Evolutionary conservation across 2,888 invertebrate species (phyloP).

Genomic region (Dryomyza anilis): DNA sequence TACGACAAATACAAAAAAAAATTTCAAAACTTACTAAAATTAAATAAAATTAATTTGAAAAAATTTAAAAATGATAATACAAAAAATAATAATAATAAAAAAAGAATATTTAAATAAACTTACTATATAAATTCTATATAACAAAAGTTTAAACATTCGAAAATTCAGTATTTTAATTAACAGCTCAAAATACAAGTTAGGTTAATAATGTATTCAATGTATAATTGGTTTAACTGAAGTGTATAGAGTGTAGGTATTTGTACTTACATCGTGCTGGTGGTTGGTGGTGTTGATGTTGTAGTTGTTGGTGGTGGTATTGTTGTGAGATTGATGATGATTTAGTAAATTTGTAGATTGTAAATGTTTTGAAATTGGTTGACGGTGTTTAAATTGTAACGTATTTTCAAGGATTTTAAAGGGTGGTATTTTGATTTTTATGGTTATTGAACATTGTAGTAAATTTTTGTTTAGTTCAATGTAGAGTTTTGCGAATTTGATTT

Average conservation of each 20-base stretch:
- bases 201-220: conserved; percentile 43
- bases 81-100: not conserved
- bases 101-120: not conserved
- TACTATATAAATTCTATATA: not conserved
- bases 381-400: conserved; percentile 18
- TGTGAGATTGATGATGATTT: too few species aligned
- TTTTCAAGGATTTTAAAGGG: conserved; percentile 14
- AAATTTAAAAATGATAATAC: too few species aligned
- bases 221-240: conserved; percentile 31
- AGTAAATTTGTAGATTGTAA: conserved; percentile 18
- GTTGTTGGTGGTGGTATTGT: conserved; percentile 49
- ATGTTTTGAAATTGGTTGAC: conserved; percentile 25
- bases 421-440: conserved; percentile 2
- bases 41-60: conserved; percentile 15
- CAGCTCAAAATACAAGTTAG: conserved; percentile 27
- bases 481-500: not conserved
- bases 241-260: conserved; percentile 53
- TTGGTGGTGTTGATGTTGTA: conserved; percentile 55
- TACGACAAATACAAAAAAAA: not conserved
- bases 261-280: conserved; percentile 62
- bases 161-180: too few species aligned
- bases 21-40: not conserved
- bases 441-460: conserved; percentile 22
- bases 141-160: not conserved
- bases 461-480: not conserved